Percentiles rank a stretch among this genome's conserved stretches.
Conservation (phyloP, 2,113 vertebrate species). For the Phylloscopus whistleri region DNA sequence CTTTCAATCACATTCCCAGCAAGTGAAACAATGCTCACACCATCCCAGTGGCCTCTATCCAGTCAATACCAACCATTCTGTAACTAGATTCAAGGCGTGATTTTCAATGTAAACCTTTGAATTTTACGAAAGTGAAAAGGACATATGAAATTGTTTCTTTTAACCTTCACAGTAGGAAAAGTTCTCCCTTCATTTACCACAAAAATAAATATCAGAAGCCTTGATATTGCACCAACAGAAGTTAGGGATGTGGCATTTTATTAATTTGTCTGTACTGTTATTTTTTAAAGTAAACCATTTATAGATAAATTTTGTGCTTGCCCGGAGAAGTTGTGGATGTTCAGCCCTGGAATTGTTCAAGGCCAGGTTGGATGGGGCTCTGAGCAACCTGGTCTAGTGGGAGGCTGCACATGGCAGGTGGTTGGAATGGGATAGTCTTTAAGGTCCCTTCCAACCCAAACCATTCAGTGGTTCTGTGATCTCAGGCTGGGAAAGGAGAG, state of each 20-base stretch:
- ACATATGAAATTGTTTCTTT: background rate
- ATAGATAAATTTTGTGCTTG: background rate
- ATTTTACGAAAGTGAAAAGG: slow-evolving; percentile 24
- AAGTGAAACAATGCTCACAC: background rate
- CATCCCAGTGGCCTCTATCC: background rate
- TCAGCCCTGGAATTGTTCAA: background rate
- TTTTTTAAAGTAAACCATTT: background rate
- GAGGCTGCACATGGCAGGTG: background rate
- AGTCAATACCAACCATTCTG: background rate
- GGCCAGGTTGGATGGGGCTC: background rate
- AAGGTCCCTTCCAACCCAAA: background rate
- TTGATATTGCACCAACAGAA: background rate
- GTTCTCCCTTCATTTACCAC: background rate
- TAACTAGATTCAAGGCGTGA: background rate
- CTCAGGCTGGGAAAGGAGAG: background rate
- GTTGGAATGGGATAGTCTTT: background rate
- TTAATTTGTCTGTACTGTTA: background rate
- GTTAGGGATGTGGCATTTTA: background rate
- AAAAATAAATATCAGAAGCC: background rate
- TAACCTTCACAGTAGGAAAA: background rate
- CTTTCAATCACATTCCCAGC: background rate
- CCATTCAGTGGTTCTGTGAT: background rate
- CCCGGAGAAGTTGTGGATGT: background rate
- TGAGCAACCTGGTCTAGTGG: background rate
- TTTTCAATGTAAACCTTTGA: slow-evolving; percentile 13